Base-by-base conservation (phyloP, 1,140 invertebrate species). In the Homalodisca vitripennis region DNA sequence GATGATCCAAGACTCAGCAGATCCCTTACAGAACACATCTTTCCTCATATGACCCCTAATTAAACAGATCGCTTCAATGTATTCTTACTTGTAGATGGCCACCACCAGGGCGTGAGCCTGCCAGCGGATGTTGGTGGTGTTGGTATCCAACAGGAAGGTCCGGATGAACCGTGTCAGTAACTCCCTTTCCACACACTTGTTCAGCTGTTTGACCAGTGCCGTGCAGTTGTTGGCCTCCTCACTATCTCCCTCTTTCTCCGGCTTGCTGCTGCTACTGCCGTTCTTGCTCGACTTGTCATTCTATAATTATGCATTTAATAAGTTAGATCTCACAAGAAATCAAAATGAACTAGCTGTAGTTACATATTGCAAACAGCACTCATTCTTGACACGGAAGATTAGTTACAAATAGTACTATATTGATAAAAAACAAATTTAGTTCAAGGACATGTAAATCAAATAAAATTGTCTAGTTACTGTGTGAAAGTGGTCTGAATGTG, bases 61-160 rank as follows among this genome's bases (percentile, higher is more conserved):
- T n/a, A n/a, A n/a, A n/a, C n/a, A n/a, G n/a, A n/a, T n/a, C n/a
- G n/a, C n/a, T n/a, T n/a, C n/a, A n/a, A n/a, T n/a, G n/a, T n/a
- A n/a, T n/a, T 78, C 87, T 82, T 84, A 88, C 85, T 93, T 93
- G 76, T 91, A 94, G 74, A 95, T 87, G 3, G 92, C 89, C n/a
- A 93, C 82, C 22, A 95, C 82, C 2, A 97, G 81, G 0, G 91
- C 88, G 79, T 99, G 97, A 0, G 94, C 94, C 82, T 98, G 95
- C 95, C 96, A 98, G 69, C 97, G 88, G 2, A 98, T 90, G 64
- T 90, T 89, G 0, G 93, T 95, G 3, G 92, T 90, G 78, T 98
- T 98, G 0, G 95, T 97, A 80, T 98, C 95, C 51, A 98, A 80
- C 14, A 98, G 82, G 81, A 98, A 98, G 0, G 92, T 92, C 71